phyloP scores from a whole-genome alignment of 1,140 invertebrate species.

The Musca domestica region DNA sequence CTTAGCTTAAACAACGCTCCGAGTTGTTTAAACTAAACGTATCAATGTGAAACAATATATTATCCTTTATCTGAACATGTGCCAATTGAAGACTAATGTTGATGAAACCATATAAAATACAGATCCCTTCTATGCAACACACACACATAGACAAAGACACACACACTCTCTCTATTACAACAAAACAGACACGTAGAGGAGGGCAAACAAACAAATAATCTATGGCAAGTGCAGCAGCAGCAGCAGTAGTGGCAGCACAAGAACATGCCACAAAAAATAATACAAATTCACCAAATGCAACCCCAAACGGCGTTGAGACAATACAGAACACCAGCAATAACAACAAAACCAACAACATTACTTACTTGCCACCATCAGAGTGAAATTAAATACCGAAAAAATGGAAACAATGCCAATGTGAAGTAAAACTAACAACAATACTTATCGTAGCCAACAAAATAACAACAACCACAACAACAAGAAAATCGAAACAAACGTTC shows the following conservation, averaged over 20 bases:
- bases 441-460: too few species aligned
- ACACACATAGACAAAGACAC: neutral
- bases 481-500: too few species aligned
- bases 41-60: neutral
- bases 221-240: neutral
- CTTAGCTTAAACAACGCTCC: too few species aligned
- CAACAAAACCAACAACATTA: neutral
- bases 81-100: slow-evolving; percentile 18
- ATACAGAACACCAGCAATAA: neutral
- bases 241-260: too few species aligned
- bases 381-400: slow-evolving; percentile 20
- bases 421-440: too few species aligned
- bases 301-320: too few species aligned
- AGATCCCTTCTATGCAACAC: neutral
- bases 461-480: too few species aligned
- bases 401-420: slow-evolving; percentile 1
- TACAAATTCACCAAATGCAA: too few species aligned
- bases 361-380: neutral
- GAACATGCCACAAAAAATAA: too few species aligned
- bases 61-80: slow-evolving; percentile 12
- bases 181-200: neutral
- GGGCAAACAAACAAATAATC: neutral
- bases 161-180: too few species aligned
- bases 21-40: too few species aligned
- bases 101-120: slow-evolving; percentile 17